Conservation (phyloP, 2,888 invertebrate genomes). For the Nesidiocoris tenuis region DNA sequence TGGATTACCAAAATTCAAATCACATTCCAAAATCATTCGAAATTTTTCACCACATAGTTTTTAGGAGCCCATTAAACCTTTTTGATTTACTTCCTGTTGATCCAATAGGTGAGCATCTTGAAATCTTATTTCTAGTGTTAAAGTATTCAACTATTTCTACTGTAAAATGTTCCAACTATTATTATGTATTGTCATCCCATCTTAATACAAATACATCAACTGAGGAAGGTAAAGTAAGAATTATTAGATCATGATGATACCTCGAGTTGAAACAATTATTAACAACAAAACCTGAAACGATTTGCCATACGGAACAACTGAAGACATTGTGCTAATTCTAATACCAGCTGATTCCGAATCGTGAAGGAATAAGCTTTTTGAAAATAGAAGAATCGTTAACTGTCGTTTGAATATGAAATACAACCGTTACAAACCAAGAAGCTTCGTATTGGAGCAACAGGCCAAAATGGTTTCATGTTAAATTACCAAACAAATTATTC, state of each 20-base stretch:
- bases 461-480: slow-evolving; percentile 11
- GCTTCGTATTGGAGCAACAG: slow-evolving; percentile 18
- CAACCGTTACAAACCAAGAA: slow-evolving; percentile 31
- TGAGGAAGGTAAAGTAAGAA: slow-evolving; percentile 1
- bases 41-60: slow-evolving; percentile 9
- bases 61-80: slow-evolving; percentile 9
- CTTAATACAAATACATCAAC: slow-evolving; percentile 21
- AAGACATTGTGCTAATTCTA: no score
- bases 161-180: slow-evolving; percentile 19
- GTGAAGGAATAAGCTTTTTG: no score
- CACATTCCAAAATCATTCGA: neutral
- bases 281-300: no score
- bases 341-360: no score
- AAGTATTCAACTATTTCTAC: slow-evolving; percentile 29
- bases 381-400: no score
- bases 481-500: slow-evolving; percentile 1
- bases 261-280: no score
- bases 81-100: slow-evolving; percentile 19
- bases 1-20: neutral
- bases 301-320: no score
- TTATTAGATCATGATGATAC: no score
- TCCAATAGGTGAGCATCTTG: slow-evolving; percentile 17
- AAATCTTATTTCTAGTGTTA: slow-evolving; percentile 34
- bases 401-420: neutral
- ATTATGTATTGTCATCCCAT: slow-evolving; percentile 38